A percentile compares a stretch with the other conserved stretches of the same genome.
Conservation (phyloP, 2,113 vertebrate genomes). For the Puffinus mauretanicus region DNA sequence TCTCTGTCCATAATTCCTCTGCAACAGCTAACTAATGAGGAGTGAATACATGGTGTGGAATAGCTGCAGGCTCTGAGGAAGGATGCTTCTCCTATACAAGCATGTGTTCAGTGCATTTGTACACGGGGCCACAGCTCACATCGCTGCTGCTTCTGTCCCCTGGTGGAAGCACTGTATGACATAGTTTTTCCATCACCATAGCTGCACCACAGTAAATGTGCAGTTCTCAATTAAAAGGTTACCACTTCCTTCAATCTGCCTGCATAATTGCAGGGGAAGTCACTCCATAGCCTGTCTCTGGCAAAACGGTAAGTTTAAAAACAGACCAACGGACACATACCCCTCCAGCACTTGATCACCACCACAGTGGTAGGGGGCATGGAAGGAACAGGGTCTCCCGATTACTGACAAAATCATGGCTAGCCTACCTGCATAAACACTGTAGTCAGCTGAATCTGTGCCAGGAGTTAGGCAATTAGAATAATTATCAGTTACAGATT, state of each 20-base stretch:
- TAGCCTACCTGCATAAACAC: neutral
- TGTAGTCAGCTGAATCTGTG: neutral
- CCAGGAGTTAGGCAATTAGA: neutral
- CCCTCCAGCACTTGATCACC: neutral
- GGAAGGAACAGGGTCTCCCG: neutral
- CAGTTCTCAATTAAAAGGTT: neutral
- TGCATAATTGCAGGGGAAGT: neutral
- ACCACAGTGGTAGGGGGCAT: neutral
- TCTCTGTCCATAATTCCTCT: neutral
- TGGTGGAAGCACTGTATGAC: neutral
- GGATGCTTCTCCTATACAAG: neutral
- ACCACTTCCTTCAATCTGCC: neutral
- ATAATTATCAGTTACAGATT: neutral
- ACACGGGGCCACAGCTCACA: neutral
- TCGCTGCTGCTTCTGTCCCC: neutral
- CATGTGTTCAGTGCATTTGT: rapidly evolving
- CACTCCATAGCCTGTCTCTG: neutral
- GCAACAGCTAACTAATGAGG: neutral
- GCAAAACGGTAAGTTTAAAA: neutral
- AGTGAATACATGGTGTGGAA: neutral
- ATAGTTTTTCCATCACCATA: rapidly evolving
- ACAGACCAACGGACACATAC: neutral
- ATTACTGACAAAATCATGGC: neutral
- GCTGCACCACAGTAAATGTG: neutral
- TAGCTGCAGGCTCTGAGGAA: neutral